These are phyloP conservation scores for Xiphophorus hellerii DNA, from an alignment of 2,113 vertebrate genomes.

Conservation along the genomic window DNA sequence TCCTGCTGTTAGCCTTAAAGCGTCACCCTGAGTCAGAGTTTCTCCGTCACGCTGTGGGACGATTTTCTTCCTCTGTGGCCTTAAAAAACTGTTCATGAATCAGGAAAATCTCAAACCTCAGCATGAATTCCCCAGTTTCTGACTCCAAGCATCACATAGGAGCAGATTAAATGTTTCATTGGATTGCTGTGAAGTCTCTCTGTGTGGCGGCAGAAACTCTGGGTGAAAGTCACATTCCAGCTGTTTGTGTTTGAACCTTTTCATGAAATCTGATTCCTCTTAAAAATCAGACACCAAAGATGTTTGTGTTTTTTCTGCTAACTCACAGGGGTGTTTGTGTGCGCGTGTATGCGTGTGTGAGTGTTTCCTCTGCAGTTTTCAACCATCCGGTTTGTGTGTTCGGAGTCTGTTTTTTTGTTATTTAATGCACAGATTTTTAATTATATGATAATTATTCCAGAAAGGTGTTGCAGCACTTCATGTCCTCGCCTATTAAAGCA, in stretches of 20 bases:
- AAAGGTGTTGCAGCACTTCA: constrained; percentile 53
- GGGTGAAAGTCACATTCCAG: constrained; percentile 31
- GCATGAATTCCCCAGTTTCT: background rate
- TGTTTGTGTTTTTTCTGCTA: background rate
- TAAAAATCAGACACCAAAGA: constrained; percentile 16
- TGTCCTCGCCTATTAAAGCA: constrained; percentile 32
- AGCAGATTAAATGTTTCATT: no score
- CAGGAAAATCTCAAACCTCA: no score
- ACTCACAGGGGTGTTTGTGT: constrained; percentile 17
- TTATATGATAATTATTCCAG: constrained; percentile 40
- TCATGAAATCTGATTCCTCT: background rate
- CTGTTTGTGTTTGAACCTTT: constrained; percentile 6
- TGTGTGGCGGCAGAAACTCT: background rate
- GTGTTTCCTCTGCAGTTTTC: background rate
- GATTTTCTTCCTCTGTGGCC: background rate
- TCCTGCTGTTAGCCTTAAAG: background rate
- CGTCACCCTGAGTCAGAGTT: background rate
- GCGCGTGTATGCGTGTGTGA: background rate
- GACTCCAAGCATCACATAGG: background rate
- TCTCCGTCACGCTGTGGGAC: background rate
- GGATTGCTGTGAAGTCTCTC: background rate
- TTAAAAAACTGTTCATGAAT: background rate
- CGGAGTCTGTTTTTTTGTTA: constrained; percentile 21
- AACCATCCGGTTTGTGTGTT: constrained; percentile 14
- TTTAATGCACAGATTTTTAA: constrained; percentile 76